Evolutionary conservation across 2,113 vertebrate species (phyloP), one percentile per base, ranked within the genome.

Genomic region (Gavialis gangeticus): DNA sequence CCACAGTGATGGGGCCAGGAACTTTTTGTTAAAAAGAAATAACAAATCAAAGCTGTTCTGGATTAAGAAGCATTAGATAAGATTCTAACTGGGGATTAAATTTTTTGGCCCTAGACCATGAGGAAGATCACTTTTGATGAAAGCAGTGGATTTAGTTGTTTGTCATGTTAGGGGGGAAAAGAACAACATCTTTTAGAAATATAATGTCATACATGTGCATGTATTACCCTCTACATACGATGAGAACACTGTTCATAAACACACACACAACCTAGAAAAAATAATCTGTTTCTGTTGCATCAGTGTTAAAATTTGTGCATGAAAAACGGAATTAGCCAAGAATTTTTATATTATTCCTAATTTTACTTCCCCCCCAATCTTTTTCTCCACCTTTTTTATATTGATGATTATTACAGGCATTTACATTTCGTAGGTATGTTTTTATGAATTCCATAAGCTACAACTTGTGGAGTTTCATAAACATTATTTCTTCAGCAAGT

Each of bases 251-350:
- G 55, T 57, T 6, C 30, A 28, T 30, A 13, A 16, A 18, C 10
- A 13, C 64, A 80, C 69, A 90, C 89, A 73, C 85, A 64, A 34
- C 17, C 30, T 30, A 21, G 18, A 34, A 69, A 69, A 69, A 34
- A 46, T 34, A 18, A 34, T 69, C 30, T 69, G 12, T 69, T 69
- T 88, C 79, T 5, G 18, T 79, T 57, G 54, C 87, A 69, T 18
- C 94, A 93, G 91, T 34, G 37, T 96, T 96, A 92, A 89, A 91
- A 95, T 94, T 81, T 92, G 55, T 82, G 84, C 60, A 91, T 60
- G 30, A 77, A 88, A 90, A 69, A 69, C 6, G 12, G 67, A 71
- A 71, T n/a, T 10, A 18, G 13, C 19, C 21, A 21, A 71, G 67
- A 37, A 71, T 37, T 34, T 34, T 34, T 71, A 19, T 37, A 37